phyloP scores from a whole-genome alignment of 2,113 vertebrate species.

The Prinia subflava region DNA sequence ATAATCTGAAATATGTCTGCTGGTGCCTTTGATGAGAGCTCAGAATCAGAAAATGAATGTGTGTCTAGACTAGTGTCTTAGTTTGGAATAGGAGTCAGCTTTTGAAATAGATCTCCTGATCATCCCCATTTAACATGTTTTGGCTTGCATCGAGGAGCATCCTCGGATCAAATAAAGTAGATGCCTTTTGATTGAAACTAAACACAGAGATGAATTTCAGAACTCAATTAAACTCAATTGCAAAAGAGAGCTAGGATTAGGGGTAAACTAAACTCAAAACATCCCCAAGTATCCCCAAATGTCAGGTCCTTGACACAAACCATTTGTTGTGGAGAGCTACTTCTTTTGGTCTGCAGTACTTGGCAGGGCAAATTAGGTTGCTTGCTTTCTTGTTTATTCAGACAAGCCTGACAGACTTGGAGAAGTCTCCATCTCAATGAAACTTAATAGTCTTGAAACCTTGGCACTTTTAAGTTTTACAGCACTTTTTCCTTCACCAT shows the following conservation, averaged over 20 bases:
- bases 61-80: background rate
- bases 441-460: background rate
- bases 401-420: background rate
- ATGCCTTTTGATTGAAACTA: background rate
- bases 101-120: background rate
- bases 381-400: background rate
- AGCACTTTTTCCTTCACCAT: background rate
- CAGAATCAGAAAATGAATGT: background rate
- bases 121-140: background rate
- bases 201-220: background rate
- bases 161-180: background rate
- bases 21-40: background rate
- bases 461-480: background rate
- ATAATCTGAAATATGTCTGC: background rate
- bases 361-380: background rate
- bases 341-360: background rate
- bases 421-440: background rate
- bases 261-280: background rate
- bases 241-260: background rate
- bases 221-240: background rate
- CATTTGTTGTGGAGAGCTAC: background rate
- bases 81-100: background rate
- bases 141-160: background rate
- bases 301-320: background rate
- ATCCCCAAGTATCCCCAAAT: background rate